Evolutionary conservation across 2,888 invertebrate species (phyloP).

Genomic region (Xanthia togata): DNA sequence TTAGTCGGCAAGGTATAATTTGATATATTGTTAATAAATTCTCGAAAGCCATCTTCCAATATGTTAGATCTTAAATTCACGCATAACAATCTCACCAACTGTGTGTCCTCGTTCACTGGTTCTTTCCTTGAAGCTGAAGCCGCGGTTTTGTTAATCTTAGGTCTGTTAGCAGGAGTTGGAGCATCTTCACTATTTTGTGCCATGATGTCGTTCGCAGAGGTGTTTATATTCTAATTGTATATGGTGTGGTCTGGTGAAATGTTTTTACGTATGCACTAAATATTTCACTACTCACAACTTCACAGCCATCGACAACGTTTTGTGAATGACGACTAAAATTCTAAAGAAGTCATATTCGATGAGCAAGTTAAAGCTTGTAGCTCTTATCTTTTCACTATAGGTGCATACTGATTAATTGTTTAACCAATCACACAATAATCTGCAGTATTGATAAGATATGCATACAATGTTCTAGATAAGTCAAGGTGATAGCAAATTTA

Average conservation of each 20-base stretch:
- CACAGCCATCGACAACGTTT: not conserved
- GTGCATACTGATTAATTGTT: not conserved
- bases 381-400: not conserved
- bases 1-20: not conserved
- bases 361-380: not conserved
- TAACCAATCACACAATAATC: not conserved
- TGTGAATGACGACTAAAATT: not conserved
- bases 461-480: not conserved
- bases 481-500: not conserved
- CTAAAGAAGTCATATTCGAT: not conserved
- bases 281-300: not conserved
- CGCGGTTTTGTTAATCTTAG: no score
- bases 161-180: not conserved
- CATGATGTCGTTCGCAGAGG: not conserved
- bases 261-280: not conserved
- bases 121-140: conserved; percentile 1
- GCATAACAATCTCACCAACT: conserved; percentile 8
- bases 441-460: not conserved
- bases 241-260: not conserved
- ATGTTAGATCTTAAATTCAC: not conserved
- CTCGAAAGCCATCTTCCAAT: not conserved
- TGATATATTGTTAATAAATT: not conserved
- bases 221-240: not conserved
- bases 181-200: not conserved
- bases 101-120: not conserved